Evolutionary conservation across 2,888 invertebrate species (phyloP), one percentile per base, ranked within the genome.

Genomic region (Chaetoderma sp.): DNA sequence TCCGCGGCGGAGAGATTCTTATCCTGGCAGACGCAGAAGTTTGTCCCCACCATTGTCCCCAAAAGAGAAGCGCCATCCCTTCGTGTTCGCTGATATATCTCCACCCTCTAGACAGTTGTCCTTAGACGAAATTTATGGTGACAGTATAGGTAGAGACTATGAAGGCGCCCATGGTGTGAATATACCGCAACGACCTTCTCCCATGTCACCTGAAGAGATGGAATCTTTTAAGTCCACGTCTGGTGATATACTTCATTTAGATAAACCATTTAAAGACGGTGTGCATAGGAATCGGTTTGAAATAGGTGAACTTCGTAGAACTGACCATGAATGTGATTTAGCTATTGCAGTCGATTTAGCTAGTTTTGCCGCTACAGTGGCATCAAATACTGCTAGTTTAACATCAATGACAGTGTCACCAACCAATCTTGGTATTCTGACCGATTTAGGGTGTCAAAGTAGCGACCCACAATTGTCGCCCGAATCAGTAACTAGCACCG

Each of bases 341-440:
- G 32, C 32, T 32, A 33, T 28, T 32, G 73, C 78, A 2, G 79
- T 84, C 73, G 81, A 84, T 60, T 65, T 86, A 30, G 86, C 86
- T 21, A 81, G 83, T 1, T 86, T 79, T 68, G 86, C 86, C 0
- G 85, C 85, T 10, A 81, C 85, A 4, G 80, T 86, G 18, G 85
- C 86, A 2, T 85, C 80, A 72, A 83, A 82, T 70, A 86, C 86
- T 4, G 84, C 81, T 28, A 83, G 78, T 50, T 64, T 86, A 39
- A 86, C 86, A 21, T 83, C 80, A 57, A 76, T 84, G 76, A 83
- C 82, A 33, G 81, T 83, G 21, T 84, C 84, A 0, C 86, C 85
- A 1, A 82, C 83, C 45, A 78, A 79, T 44, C 61, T 81, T 10
- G 63, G 63, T 21, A 45, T 27, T 13, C 54, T 54, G 16, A 33